phyloP scores from a whole-genome alignment of 1,140 invertebrate species.

The Habropoda laboriosa region DNA sequence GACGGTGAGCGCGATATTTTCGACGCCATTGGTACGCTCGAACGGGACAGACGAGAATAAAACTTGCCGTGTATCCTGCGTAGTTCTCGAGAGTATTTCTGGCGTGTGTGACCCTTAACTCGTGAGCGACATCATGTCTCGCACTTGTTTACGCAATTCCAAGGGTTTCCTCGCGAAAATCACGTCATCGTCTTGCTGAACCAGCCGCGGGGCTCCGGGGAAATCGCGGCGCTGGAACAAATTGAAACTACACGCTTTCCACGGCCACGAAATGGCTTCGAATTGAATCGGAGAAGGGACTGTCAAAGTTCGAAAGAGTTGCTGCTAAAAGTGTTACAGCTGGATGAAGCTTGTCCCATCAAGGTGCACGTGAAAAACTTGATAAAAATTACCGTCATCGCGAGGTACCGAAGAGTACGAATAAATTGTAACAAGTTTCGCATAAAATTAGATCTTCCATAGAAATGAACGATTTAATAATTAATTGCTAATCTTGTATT shows the following conservation, averaged over 20 bases:
- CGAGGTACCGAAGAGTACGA: too few species aligned
- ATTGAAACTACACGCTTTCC: not conserved
- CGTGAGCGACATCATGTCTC: slow-evolving; percentile 12
- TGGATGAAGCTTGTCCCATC: not conserved
- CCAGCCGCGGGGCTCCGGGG: not conserved
- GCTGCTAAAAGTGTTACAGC: not conserved
- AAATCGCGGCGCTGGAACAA: not conserved
- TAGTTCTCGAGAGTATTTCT: slow-evolving; percentile 44
- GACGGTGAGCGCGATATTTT: too few species aligned
- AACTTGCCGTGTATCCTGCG: not conserved
- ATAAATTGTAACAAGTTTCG: too few species aligned
- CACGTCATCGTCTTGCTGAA: not conserved
- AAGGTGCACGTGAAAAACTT: too few species aligned
- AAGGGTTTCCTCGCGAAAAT: slow-evolving; percentile 20
- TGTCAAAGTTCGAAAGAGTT: not conserved
- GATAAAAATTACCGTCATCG: too few species aligned
- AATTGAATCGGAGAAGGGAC: not conserved
- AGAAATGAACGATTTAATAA: too few species aligned
- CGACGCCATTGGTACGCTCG: too few species aligned
- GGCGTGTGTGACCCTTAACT: slow-evolving; percentile 47
- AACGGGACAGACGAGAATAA: slow-evolving; percentile 6
- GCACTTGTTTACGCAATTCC: slow-evolving; percentile 35
- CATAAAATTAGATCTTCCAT: too few species aligned
- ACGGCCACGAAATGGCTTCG: not conserved
- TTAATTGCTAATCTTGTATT: too few species aligned